Base-by-base conservation (phyloP, 1,140 invertebrate genomes). In the Drosophila takahashii region DNA sequence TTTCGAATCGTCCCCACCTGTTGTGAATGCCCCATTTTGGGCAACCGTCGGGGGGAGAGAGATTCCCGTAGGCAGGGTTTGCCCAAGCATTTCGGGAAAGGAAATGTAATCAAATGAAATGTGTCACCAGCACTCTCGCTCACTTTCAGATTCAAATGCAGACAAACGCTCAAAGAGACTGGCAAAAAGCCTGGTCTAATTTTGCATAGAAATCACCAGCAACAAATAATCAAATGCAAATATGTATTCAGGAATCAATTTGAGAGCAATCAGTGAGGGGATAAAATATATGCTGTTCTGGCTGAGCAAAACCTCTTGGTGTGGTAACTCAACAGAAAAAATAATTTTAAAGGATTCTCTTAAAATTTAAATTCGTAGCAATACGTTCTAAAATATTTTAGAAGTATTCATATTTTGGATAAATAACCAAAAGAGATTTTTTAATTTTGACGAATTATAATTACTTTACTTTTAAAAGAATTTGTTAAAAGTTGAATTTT, bases 221-320 rank as follows among this genome's bases (percentile, higher is more conserved):
- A 83, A 89, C 84, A 87, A 89, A 87, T 86, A 87, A 87, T 79
- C 84, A 89, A 89, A 83, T 89, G 76, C 79, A 87, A 87, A 87
- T 87, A 89, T 89, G 62, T 83, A 61, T 61, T 83, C 81, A 87
- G 69, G 71, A 87, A 79, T 89, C 79, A 89, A 87, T 89, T 87
- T 89, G 71, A 77, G 79, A 83, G 83, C 83, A 87, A 87, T 87
- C 83, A 87, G 85, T 61, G 51, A 45, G 47, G 73, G 44, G 39
- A 45, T 59, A 18, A 70, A 64, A 9, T 15, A 42, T 18, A 60
- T 53, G 61, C 6, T 5, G 27, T 27, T 6, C 22, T 47, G 54
- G 39, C 5, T 15, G 5, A 54, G 47, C 27, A 53, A 53, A 60
- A 47, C 41, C 56, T 36, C n/a, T n/a, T n/a, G n/a, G n/a, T n/a